Percentiles rank a stretch among this genome's conserved stretches.
Evolutionary conservation across 1,140 invertebrate species (phyloP).

Genomic region (Nephila pilipes): DNA sequence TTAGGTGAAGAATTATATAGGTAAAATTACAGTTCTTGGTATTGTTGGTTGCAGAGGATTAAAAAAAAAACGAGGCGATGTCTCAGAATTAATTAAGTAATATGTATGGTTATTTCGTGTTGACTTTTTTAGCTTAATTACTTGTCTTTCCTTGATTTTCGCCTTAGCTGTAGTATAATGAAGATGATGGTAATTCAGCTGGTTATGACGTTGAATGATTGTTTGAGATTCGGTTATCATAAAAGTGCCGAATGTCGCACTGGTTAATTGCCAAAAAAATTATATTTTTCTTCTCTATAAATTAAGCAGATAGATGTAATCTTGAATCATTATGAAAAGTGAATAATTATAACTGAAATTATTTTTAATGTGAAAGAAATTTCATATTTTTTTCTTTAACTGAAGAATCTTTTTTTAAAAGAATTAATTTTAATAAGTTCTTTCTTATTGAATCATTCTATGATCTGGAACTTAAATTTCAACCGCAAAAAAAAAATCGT

Average conservation of each 20-base stretch:
- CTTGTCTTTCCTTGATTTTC: neutral
- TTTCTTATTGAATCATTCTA: too few relatives aligned
- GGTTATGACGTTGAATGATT: slow-evolving; percentile 2
- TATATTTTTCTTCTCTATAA: neutral
- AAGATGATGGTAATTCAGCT: neutral
- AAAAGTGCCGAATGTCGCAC: neutral
- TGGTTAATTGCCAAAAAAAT: neutral
- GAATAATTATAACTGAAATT: neutral
- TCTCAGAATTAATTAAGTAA: slow-evolving; percentile 44
- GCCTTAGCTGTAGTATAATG: neutral
- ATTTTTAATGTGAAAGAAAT: neutral
- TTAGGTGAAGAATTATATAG: slow-evolving; percentile 5
- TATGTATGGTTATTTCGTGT: neutral
- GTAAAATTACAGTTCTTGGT: slow-evolving; percentile 1
- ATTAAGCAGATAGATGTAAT: neutral
- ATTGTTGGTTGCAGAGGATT: neutral
- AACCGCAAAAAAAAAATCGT: too few relatives aligned
- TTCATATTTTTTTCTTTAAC: neutral
- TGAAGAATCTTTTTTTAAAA: neutral
- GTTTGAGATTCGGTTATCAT: neutral
- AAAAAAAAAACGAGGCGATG: neutral
- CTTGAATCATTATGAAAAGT: neutral
- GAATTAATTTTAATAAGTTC: too few relatives aligned
- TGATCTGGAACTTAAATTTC: too few relatives aligned
- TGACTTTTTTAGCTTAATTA: slow-evolving; percentile 28